Evolutionary conservation across 1,140 invertebrate genomes (phyloP).

Genomic region (Oedothorax gibbosus): DNA sequence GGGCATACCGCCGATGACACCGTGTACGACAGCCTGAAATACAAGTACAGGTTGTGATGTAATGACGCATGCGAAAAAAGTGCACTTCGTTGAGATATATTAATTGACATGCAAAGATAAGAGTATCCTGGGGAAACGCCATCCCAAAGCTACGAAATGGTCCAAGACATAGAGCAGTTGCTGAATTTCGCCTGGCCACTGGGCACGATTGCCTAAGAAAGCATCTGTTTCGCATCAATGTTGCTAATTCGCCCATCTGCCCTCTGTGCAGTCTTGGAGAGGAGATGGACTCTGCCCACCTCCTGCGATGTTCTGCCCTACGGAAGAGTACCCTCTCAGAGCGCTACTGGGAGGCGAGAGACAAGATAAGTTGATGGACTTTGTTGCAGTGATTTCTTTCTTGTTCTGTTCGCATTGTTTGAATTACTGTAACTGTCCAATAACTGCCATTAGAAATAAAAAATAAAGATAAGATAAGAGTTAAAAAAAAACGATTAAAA

Average conservation of each 20-base stretch:
- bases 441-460: constrained; percentile 1
- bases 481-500: not conserved
- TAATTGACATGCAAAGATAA: constrained; percentile 14
- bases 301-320: not conserved
- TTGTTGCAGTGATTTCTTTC: too few species aligned
- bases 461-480: not conserved
- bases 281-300: too few species aligned
- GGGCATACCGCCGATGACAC: constrained; percentile 77
- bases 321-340: constrained; percentile 4
- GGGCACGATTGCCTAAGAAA: too few species aligned
- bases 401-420: too few species aligned
- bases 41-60: not conserved
- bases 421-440: too few species aligned
- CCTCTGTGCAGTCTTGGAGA: too few species aligned
- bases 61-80: constrained; percentile 10
- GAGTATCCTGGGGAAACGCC: not conserved
- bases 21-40: constrained; percentile 69
- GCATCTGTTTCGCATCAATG: too few species aligned
- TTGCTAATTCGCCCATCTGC: too few species aligned
- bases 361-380: not conserved
- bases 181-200: too few species aligned
- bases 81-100: not conserved
- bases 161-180: too few species aligned
- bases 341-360: not conserved
- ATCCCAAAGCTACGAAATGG: too few species aligned